Percentiles rank a stretch among this genome's conserved stretches.
These are phyloP conservation scores for Dorcus parallelipipedus DNA, from an alignment of 2,888 invertebrate species.

Conservation along the genomic window DNA sequence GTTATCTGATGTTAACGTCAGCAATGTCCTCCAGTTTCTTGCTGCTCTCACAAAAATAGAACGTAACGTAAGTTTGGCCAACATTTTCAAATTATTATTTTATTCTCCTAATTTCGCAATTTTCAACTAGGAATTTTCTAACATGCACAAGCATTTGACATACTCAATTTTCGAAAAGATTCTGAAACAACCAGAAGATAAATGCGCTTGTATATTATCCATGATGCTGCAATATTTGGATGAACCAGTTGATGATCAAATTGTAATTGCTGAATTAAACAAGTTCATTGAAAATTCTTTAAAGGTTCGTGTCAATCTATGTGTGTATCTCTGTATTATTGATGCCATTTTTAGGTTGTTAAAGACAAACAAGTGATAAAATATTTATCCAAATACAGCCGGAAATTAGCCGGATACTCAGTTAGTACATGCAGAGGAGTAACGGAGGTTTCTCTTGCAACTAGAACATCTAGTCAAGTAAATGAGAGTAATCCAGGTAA, in stretches of 20 bases:
- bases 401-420: too few species aligned
- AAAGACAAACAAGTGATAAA: too few species aligned
- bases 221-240: not conserved
- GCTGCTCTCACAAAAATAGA: constrained; percentile 23
- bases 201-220: not conserved
- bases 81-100: too few species aligned
- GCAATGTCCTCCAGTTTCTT: constrained; percentile 71
- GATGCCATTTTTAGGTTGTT: too few species aligned
- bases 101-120: not conserved
- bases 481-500: too few species aligned
- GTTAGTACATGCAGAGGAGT: too few species aligned
- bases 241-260: not conserved
- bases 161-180: not conserved
- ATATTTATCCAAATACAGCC: too few species aligned
- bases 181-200: not conserved
- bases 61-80: not conserved
- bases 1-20: constrained; percentile 68
- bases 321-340: too few species aligned
- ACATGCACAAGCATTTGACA: not conserved
- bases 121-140: not conserved
- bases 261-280: not conserved
- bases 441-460: too few species aligned
- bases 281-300: not conserved
- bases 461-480: too few species aligned
- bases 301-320: not conserved